Conservation (phyloP, 2,888 invertebrate species). For the Uloborus plumipes region DNA sequence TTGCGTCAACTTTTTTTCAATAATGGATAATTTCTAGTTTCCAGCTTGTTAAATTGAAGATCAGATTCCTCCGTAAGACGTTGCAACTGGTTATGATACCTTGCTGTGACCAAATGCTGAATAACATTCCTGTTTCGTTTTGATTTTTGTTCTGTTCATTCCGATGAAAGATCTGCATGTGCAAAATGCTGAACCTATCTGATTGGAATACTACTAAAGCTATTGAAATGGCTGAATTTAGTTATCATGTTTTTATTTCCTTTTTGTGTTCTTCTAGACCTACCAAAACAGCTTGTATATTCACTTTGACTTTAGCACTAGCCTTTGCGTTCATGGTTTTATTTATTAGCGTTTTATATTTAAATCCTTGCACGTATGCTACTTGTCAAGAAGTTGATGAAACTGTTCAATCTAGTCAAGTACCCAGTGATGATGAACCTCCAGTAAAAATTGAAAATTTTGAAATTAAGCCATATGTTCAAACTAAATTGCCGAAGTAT, state of each 20-base stretch:
- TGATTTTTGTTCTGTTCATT: neutral
- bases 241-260: conserved; percentile 18
- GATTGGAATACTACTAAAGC: conserved; percentile 8
- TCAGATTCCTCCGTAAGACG: too few relatives aligned
- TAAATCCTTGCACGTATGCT: conserved; percentile 16
- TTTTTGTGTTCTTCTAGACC: conserved; percentile 19
- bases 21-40: too few relatives aligned
- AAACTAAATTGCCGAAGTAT: neutral
- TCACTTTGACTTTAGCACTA: conserved; percentile 20
- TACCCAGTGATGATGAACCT: neutral
- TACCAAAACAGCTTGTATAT: conserved; percentile 15
- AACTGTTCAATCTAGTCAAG: neutral
- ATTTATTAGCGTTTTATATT: conserved; percentile 21
- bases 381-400: neutral
- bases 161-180: neutral
- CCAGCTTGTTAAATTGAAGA: too few relatives aligned
- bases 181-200: conserved; percentile 3
- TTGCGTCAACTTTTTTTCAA: too few relatives aligned
- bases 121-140: neutral
- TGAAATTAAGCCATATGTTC: conserved; percentile 28
- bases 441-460: neutral
- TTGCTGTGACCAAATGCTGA: too few relatives aligned
- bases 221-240: conserved; percentile 22
- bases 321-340: conserved; percentile 24
- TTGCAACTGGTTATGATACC: too few relatives aligned